These are phyloP conservation scores for Notothenia rossii DNA, from an alignment of 2,113 vertebrate genomes.

Conservation along the genomic window DNA sequence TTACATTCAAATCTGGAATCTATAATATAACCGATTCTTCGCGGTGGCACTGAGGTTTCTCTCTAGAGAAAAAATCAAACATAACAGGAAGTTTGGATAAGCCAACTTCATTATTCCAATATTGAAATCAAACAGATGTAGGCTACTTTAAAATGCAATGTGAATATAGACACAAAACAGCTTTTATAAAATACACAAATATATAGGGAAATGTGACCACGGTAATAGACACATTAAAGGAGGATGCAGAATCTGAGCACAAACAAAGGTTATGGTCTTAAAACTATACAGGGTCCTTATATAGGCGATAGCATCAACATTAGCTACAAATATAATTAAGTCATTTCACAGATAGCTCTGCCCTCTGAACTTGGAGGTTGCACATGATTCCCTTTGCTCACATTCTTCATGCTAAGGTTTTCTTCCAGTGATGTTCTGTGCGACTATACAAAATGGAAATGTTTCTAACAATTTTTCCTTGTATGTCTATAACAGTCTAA, in stretches of 20 bases:
- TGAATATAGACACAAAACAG: not conserved
- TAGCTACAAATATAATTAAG: too few species aligned
- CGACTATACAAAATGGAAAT: not conserved
- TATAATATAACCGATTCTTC: too few species aligned
- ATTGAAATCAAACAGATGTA: not conserved
- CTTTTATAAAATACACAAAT: not conserved
- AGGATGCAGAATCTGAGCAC: too few species aligned
- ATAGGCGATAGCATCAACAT: not conserved
- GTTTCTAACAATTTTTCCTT: not conserved
- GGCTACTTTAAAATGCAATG: not conserved
- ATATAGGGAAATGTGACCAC: not conserved
- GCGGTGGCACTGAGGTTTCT: too few species aligned
- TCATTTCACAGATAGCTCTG: too few species aligned
- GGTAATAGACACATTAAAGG: too few species aligned
- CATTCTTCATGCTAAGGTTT: not conserved
- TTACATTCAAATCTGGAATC: too few species aligned
- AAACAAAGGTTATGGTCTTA: too few species aligned
- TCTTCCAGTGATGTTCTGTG: not conserved
- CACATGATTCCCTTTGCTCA: not conserved
- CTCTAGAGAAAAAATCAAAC: too few species aligned
- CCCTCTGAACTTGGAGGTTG: not conserved
- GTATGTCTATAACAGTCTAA: too few species aligned
- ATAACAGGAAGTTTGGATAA: not conserved
- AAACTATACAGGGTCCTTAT: not conserved
- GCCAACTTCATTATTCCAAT: not conserved